Conservation (phyloP, 1,140 invertebrate genomes). For the Bombyx mori region ASM3026992v2 NC_085115.1:6191001-6191500, state of each 20-base stretch:
- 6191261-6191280: slow-evolving; percentile 21
- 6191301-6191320: slow-evolving; percentile 46
- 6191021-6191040: no score
- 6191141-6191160: slow-evolving; percentile 9
- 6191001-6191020: no score
- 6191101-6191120: background rate
- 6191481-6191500: background rate
- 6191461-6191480: slow-evolving; percentile 28
- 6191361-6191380: slow-evolving; percentile 33
- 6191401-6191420: slow-evolving; percentile 62
- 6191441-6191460: slow-evolving; percentile 37
- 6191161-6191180: slow-evolving; percentile 6
- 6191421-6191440: slow-evolving; percentile 43
- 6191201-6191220: slow-evolving; percentile 29
- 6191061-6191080: no score
- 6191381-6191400: slow-evolving; percentile 52
- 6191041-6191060: no score
- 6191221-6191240: slow-evolving; percentile 31
- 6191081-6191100: no score
- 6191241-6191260: slow-evolving; percentile 29
- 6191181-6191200: slow-evolving; percentile 29
- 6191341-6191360: slow-evolving; percentile 62
- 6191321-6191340: slow-evolving; percentile 57
- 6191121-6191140: slow-evolving; percentile 1
- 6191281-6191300: slow-evolving; percentile 36